A percentile compares a stretch with the other conserved stretches of the same genome.
Conservation (phyloP, 2,797 vertebrate species). For the Notoglanidium macrostoma region DNA sequence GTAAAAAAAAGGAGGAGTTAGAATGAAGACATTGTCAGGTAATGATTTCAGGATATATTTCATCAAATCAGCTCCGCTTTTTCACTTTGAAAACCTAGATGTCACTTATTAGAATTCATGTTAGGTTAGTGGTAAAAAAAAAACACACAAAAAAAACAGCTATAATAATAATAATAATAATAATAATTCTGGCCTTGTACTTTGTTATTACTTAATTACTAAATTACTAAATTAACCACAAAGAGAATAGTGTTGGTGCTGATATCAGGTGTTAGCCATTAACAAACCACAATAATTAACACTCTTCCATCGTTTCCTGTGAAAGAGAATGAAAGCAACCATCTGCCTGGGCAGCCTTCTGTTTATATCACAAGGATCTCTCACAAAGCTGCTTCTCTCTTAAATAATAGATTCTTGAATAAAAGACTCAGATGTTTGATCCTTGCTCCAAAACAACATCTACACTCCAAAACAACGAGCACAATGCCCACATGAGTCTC, state of each 20-base stretch:
- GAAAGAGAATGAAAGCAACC: not conserved
- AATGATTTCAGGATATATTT: not conserved
- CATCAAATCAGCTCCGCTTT: not conserved
- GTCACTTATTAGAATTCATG: not conserved
- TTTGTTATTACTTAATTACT: not conserved
- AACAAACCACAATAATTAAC: not conserved
- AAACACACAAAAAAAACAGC: not conserved
- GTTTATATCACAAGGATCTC: not conserved
- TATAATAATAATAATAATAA: too few relatives aligned
- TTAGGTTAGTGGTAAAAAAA: not conserved
- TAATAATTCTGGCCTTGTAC: not conserved
- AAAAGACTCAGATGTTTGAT: slow-evolving; percentile 6
- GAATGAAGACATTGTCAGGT: not conserved
- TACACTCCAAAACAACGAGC: not conserved
- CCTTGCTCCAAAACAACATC: not conserved
- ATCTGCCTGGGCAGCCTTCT: too few relatives aligned
- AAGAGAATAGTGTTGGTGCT: not conserved
- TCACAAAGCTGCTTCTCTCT: not conserved
- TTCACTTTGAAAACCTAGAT: not conserved
- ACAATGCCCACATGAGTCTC: not conserved
- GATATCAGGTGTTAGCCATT: not conserved
- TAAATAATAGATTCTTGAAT: slow-evolving; percentile 1
- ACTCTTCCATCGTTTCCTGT: not conserved
- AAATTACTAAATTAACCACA: not conserved
- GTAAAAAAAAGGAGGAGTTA: not conserved